Evolutionary conservation across 2,888 invertebrate species (phyloP).

Genomic region (Oscheius sp.): DNA sequence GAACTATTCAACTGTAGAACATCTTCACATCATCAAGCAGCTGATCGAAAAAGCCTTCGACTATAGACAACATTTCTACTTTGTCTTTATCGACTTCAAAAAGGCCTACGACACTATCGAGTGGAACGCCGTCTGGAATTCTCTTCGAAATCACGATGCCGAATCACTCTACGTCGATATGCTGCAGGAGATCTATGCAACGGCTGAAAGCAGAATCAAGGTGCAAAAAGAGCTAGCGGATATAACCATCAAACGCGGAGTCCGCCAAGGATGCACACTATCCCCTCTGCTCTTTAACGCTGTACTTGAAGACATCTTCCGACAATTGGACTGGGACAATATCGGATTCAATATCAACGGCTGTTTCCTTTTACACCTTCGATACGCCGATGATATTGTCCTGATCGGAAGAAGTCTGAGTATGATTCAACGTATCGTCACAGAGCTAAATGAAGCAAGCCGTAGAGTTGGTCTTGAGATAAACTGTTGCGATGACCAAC

Average conservation of each 20-base stretch:
- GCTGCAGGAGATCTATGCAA: not conserved
- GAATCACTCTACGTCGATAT: not conserved
- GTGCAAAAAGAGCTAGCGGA: not conserved
- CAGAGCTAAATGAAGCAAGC: slow-evolving; percentile 19
- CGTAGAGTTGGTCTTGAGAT: slow-evolving; percentile 27
- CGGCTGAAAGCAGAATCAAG: not conserved
- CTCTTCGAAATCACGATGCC: not conserved
- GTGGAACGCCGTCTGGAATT: not conserved
- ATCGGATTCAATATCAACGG: not conserved
- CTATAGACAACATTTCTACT: too few species aligned
- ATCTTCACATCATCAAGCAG: not conserved
- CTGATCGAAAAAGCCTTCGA: too few species aligned
- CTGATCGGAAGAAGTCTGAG: slow-evolving; percentile 3
- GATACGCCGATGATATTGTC: not conserved
- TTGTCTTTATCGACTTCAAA: too few species aligned
- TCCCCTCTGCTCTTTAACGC: not conserved
- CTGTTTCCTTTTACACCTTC: not conserved
- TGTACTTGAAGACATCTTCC: not conserved
- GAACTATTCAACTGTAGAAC: not conserved
- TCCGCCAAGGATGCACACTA: not conserved
- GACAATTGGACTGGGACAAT: not conserved
- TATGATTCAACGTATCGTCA: slow-evolving; percentile 16
- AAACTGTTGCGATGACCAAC: slow-evolving; percentile 31
- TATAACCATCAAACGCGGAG: not conserved
- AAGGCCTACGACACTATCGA: too few species aligned